phyloP scores from a whole-genome alignment of 2,113 vertebrate species.

The Hepsetus odoe region DNA sequence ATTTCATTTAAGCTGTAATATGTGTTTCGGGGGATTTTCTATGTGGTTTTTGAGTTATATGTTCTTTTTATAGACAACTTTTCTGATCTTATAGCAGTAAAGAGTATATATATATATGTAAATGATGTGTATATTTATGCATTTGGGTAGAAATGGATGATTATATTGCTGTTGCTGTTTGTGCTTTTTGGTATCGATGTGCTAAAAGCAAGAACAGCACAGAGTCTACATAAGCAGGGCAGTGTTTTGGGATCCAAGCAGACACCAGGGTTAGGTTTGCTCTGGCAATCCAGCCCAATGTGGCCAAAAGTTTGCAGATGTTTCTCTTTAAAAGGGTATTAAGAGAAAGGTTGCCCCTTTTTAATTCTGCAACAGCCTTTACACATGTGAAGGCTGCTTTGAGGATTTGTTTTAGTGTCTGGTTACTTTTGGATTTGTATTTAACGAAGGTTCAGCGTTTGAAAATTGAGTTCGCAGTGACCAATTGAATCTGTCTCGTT shows the following conservation, averaged over 20 bases:
- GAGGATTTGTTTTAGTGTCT: no score
- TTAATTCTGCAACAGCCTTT: no score
- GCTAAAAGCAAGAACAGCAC: not conserved
- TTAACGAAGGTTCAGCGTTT: not conserved
- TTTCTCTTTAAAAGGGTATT: no score
- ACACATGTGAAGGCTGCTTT: no score
- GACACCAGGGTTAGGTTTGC: no score
- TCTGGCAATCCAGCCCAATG: no score
- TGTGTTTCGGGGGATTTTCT: not conserved
- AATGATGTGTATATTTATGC: not conserved
- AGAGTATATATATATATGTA: constrained; percentile 20
- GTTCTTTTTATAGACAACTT: constrained; percentile 15
- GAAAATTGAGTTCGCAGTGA: no score
- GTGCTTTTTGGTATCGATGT: not conserved
- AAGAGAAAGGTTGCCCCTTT: no score
- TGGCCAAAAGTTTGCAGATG: no score
- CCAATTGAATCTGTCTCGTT: not conserved
- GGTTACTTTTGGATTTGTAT: not conserved
- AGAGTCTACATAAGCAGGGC: no score
- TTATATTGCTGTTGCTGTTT: constrained; percentile 2
- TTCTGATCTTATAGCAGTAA: not conserved
- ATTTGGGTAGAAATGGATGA: constrained; percentile 1
- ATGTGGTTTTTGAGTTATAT: not conserved
- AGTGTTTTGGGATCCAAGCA: no score
- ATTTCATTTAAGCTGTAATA: not conserved